Evolutionary conservation across 2,797 vertebrate genomes (phyloP), one percentile per base, ranked within the genome.

Genomic region (Anas capensis): DNA sequence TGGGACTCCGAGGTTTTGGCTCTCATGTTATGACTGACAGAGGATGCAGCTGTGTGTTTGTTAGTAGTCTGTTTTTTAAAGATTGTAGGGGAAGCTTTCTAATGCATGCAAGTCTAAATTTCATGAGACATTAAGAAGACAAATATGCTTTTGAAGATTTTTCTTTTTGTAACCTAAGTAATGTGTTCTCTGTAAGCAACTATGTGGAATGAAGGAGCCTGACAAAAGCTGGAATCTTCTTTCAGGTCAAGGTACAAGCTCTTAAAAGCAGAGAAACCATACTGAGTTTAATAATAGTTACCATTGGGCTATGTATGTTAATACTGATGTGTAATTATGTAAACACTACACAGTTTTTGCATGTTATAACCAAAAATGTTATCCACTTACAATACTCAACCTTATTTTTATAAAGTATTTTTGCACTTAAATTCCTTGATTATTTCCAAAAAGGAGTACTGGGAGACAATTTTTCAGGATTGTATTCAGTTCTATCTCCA

Each of bases 11-110:
- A 26, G 17, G 4, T 62, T 73, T 68, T 91, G 18, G 14, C 23
- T 77, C 34, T 26, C 0, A 0, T 17, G 5, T 16, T 85, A 21
- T 14, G 38, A 85, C 11, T 36, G 12, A 13, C 24, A 70, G 31
- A 56, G 34, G 57, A 68, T 57, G 27, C 11, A 40, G 6, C 26
- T 21, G 0, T n/a, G 46, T 27, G 8, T 61, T 54, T 86, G 10
- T 36, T 56, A 18, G 3, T 48, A 33, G 14, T 33, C 31, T 44
- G 3, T 34, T 78, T 78, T 57, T 29, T 49, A 65, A 68, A 90
- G 60, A 27, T 31, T 57, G 3, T 6, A 58, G 5, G 20, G 40
- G 12, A 81, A 86, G 27, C 23, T 81, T 71, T 68, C 27, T 53
- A 54, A 82, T 72, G n/a, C 12, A 4, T 13, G 1, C 0, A 10